Evolutionary conservation across 1,140 invertebrate genomes (phyloP), one percentile per base, ranked within the genome.

Genomic region (Halictus rubicundus): DNA sequence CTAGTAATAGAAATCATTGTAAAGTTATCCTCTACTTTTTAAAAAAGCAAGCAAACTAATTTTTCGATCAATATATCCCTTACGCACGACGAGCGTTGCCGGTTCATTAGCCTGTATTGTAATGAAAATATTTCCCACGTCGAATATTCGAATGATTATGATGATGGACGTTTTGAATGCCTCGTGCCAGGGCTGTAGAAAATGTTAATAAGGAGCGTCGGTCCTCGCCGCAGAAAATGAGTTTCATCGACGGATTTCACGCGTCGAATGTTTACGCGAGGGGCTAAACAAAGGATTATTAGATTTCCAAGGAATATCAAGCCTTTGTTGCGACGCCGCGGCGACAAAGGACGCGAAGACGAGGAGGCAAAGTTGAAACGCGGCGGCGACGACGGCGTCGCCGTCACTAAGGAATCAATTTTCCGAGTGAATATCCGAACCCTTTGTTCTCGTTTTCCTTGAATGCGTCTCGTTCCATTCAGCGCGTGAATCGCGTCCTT

Each of bases 391-490:
- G 83, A 68, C 77, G 25, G 19, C 37, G n/a, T 23, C 52, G 68
- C 23, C 78, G 19, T 74, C 78, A 42, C 69, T 54, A 52, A 80
- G 81, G 78, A 85, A 86, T 85, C 80, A 85, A 86, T 86, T 86
- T 86, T 82, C 79, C 75, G 73, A 76, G 66, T 68, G 83, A 82
- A 86, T 85, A 82, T 85, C 70, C 74, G 9, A n/a, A 59, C 49
- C 80, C 57, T 72, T 83, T 83, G 73, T 82, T 78, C 74, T 69
- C 66, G 68, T 64, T 77, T 39, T 65, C 70, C 69, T 71, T 68
- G 57, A 49, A 63, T 54, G 52, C 27, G 63, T 68, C 63, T 39
- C 60, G 23, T 78, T 23, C 74, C 71, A 82, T 84, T 84, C 64
- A 72, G 27, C 39, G 19, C 49, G 61, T 73, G 76, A 69, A 86